Evolutionary conservation across 2,113 vertebrate genomes (phyloP).

Genomic region (Gymnobelideus leadbeateri): DNA sequence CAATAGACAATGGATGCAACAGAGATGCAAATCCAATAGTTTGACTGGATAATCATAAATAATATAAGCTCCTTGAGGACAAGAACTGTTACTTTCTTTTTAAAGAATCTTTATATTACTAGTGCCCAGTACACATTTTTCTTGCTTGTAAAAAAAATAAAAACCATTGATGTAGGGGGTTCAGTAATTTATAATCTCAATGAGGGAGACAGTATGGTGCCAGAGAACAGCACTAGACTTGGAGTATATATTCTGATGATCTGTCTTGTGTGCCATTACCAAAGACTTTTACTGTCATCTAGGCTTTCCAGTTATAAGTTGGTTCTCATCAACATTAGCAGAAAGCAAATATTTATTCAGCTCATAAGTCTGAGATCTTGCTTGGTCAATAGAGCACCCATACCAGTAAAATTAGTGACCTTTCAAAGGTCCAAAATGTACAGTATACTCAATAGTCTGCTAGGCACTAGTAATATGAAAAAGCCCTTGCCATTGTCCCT

Average conservation of each 20-base stretch:
- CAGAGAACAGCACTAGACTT: background rate
- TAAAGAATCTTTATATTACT: background rate
- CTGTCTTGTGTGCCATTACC: background rate
- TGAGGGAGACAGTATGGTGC: background rate
- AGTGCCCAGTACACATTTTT: background rate
- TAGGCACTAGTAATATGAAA: background rate
- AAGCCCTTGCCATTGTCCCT: background rate
- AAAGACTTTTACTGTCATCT: background rate
- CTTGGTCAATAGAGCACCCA: background rate
- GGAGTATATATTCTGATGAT: background rate
- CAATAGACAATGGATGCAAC: background rate
- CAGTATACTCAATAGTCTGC: background rate
- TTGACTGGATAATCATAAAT: background rate
- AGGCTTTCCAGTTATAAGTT: background rate
- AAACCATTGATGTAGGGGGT: background rate
- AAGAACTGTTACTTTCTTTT: background rate
- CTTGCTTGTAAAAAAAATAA: background rate
- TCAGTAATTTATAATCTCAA: background rate
- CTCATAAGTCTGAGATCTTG: background rate
- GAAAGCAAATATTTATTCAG: background rate
- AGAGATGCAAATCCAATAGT: background rate
- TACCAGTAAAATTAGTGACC: background rate
- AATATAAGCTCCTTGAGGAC: background rate
- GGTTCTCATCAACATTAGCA: background rate
- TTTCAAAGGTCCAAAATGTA: background rate